Percentiles rank a stretch among this genome's conserved stretches.
phyloP scores from a whole-genome alignment of 2,888 invertebrate genomes.

The Myathropa florea region DNA sequence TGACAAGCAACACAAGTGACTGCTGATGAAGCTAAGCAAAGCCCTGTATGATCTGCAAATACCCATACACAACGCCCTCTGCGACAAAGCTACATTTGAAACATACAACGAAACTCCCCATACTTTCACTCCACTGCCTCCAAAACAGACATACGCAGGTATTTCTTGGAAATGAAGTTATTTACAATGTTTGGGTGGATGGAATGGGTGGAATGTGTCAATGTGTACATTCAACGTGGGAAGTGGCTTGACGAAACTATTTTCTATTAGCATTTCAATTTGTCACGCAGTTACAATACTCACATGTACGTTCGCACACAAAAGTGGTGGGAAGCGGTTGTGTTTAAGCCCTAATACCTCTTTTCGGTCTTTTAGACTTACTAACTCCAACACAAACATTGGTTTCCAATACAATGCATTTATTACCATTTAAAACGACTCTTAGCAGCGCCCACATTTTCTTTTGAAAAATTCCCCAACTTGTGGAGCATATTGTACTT shows the following conservation, averaged over 20 bases:
- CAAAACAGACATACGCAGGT: background rate
- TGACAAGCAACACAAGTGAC: too few relatives aligned
- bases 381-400: slow-evolving; percentile 16
- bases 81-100: too few relatives aligned
- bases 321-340: slow-evolving; percentile 5
- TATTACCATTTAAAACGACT: background rate
- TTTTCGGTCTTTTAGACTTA: background rate
- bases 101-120: background rate
- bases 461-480: background rate
- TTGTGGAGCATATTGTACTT: too few relatives aligned
- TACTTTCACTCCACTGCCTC: background rate
- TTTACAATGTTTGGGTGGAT: background rate
- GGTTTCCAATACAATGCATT: background rate
- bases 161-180: background rate
- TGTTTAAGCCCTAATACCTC: background rate
- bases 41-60: too few relatives aligned
- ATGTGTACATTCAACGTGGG: background rate
- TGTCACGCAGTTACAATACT: slow-evolving; percentile 2
- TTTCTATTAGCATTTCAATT: slow-evolving; percentile 26
- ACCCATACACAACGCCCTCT: background rate
- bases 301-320: background rate
- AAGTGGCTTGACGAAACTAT: background rate
- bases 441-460: background rate
- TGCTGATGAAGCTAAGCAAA: too few relatives aligned
- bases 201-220: background rate